These are phyloP conservation scores for Drosophila meridionalis DNA, from an alignment of 2,888 invertebrate species.

Conservation along the genomic window DNA sequence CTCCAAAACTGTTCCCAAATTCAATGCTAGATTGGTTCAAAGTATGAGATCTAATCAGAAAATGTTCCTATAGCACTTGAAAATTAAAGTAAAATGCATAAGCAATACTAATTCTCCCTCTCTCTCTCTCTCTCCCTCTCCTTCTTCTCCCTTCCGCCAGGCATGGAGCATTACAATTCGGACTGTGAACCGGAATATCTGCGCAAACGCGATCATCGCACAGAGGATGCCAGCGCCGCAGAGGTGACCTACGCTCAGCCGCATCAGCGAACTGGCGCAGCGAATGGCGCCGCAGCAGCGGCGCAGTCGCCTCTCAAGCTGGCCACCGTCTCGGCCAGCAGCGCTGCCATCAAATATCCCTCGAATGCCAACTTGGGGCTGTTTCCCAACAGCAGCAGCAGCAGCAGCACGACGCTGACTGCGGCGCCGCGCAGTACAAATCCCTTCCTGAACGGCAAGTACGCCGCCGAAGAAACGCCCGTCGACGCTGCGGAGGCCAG, in stretches of 20 bases:
- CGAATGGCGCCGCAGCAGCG: constrained; percentile 14
- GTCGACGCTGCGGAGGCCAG: constrained; percentile 38
- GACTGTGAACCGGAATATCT: constrained; percentile 87
- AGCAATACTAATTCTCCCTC: not conserved
- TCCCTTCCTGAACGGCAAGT: constrained; percentile 83
- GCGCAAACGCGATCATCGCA: constrained; percentile 64
- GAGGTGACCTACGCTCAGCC: constrained; percentile 72
- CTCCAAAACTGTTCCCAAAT: too few relatives aligned
- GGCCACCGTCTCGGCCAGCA: constrained; percentile 56
- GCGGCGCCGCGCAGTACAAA: constrained; percentile 80
- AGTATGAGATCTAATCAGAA: too few relatives aligned
- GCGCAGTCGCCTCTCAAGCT: constrained; percentile 78
- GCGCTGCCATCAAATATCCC: constrained; percentile 64
- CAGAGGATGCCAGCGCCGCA: constrained; percentile 39
- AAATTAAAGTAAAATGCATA: too few relatives aligned
- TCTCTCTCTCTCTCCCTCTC: not conserved
- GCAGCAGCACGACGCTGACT: constrained; percentile 39
- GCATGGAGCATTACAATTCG: constrained; percentile 89
- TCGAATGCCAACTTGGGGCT: constrained; percentile 67
- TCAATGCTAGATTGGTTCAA: too few relatives aligned
- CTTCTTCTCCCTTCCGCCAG: constrained; percentile 36
- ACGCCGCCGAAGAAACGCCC: constrained; percentile 72
- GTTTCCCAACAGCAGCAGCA: constrained; percentile 61
- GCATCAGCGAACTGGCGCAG: constrained; percentile 50
- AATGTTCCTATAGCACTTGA: too few relatives aligned